phyloP scores from a whole-genome alignment of 1,140 invertebrate species.

The Lasaia peninsularis region DNA sequence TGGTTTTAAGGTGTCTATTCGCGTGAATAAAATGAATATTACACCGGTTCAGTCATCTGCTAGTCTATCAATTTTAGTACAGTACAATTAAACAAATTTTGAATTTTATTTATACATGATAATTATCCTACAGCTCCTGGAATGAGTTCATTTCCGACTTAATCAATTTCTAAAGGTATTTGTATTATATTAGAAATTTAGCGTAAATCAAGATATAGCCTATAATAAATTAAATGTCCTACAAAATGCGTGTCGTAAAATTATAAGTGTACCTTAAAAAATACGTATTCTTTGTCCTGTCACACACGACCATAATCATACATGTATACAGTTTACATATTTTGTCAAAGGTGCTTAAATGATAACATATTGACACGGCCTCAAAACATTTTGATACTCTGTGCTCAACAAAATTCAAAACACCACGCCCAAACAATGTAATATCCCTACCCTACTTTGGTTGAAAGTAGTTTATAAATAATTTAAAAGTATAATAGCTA shows the following conservation, averaged over 20 bases:
- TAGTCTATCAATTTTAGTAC: not conserved
- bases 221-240: conserved; percentile 5
- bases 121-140: conserved; percentile 1
- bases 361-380: not conserved
- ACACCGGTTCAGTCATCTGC: not conserved
- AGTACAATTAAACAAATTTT: conserved; percentile 1
- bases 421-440: too few relatives aligned
- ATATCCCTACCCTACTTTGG: too few relatives aligned
- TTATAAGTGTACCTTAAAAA: conserved; percentile 7
- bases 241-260: conserved; percentile 2
- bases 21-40: not conserved
- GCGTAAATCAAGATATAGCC: not conserved
- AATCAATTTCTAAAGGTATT: conserved; percentile 2
- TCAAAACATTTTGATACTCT: too few relatives aligned
- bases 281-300: not conserved
- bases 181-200: conserved; percentile 8
- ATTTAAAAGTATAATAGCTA: too few relatives aligned
- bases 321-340: conserved; percentile 4
- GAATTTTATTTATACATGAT: conserved; percentile 9
- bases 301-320: not conserved
- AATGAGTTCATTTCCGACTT: not conserved
- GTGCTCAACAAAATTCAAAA: too few relatives aligned
- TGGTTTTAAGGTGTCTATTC: not conserved
- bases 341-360: not conserved
- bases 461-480: too few relatives aligned